Conservation (phyloP, 1,140 invertebrate species). For the Drosophila busckii region DNA sequence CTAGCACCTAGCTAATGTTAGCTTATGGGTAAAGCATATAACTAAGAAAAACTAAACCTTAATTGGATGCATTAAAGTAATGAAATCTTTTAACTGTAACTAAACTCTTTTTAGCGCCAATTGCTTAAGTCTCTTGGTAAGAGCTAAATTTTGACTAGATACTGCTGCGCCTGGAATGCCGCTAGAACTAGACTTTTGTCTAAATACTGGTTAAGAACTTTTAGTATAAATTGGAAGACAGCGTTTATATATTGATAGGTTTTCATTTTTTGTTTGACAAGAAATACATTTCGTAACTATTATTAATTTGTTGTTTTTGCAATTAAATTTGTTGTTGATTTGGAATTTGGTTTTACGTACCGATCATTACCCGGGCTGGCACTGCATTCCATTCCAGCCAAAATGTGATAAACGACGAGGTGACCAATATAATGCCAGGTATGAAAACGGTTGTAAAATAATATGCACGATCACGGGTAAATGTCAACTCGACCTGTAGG, state of each 20-base stretch:
- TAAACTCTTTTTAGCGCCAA: constrained; percentile 11
- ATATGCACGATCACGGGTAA: constrained; percentile 95
- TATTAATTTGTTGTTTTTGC: constrained; percentile 19
- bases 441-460: constrained; percentile 98
- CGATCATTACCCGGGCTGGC: constrained; percentile 95
- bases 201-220: too few species aligned
- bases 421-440: constrained; percentile 96
- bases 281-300: constrained; percentile 10
- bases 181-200: too few species aligned
- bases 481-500: constrained; percentile 93
- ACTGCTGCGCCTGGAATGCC: too few species aligned
- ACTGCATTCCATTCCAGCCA: constrained; percentile 98
- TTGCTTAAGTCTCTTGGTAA: constrained; percentile 25
- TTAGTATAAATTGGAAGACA: too few species aligned
- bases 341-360: constrained; percentile 80
- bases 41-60: constrained; percentile 32
- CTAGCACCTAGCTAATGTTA: constrained; percentile 29
- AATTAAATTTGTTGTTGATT: constrained; percentile 10
- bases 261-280: constrained; percentile 5
- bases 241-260: constrained; percentile 4
- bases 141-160: constrained; percentile 34
- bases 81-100: neutral
- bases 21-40: constrained; percentile 22
- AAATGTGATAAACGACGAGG: constrained; percentile 92
- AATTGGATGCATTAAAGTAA: constrained; percentile 17